Evolutionary conservation across 2,797 vertebrate genomes (phyloP), one percentile per base, ranked within the genome.

Genomic region (Chelidonichthys spinosus): DNA sequence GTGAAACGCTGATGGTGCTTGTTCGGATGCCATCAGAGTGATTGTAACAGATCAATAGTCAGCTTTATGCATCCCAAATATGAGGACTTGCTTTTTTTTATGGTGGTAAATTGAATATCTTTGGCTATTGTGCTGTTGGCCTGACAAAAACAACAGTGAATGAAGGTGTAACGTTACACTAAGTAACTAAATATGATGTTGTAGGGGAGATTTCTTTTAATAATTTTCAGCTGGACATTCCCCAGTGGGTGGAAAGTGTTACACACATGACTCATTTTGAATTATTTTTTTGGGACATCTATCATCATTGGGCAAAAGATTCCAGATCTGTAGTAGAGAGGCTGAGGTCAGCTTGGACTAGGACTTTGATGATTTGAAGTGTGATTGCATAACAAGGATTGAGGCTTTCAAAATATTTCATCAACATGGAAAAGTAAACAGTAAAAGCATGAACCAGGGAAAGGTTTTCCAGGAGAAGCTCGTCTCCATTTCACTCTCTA

Each of bases 401-500:
- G 3, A 25, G 33, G 2, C 6, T 60, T n/a, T 67, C 5, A 10
- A 32, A 44, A 7, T 40, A 2, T 55, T 74, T 63, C 4, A 11
- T 67, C 32, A 39, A 39, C 56, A 18, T 53, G 14, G 33, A 61
- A 25, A 72, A 67, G 61, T 56, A 43, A 50, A 55, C 4, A 44
- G 33, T 44, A 14, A 40, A 72, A 17, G 40, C 18, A 17, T 37
- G 39, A 43, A 58, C 37, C 8, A 40, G 52, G 56, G 73, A 25
- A 55, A 43, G 17, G 37, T 17, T 64, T 64, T 70, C 32, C 39
- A 53, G 33, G 44, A 3, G 25, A 69, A 53, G 33, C 61, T 78
- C 73, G 7, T 15, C 52, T 54, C 52, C 32, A 39, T 61, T 76
- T 80, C 33, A 71, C 72, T 77, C 79, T 56, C 81, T 36, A 84